Percentiles rank a stretch among this genome's conserved stretches.
These are phyloP conservation scores for Fratercula arctica DNA, from an alignment of 2,797 vertebrate genomes.

Conservation along the genomic window DNA sequence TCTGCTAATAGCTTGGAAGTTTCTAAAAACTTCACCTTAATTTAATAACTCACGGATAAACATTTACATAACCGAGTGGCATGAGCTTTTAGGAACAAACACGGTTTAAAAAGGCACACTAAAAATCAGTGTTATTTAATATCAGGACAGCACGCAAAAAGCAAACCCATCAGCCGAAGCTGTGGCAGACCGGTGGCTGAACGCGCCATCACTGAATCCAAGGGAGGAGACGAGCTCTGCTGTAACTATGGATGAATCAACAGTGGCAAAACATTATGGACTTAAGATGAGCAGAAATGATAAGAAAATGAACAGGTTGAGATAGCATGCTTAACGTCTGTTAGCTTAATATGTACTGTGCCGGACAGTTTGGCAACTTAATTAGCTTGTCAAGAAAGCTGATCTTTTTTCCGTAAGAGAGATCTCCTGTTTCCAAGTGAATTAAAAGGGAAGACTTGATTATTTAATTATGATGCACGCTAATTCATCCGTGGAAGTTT, in stretches of 20 bases:
- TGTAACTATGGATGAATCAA: conserved; percentile 73
- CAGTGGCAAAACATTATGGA: conserved; percentile 74
- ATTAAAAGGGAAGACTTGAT: conserved; percentile 87
- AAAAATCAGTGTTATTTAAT: neutral
- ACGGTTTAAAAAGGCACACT: neutral
- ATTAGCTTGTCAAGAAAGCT: conserved; percentile 81
- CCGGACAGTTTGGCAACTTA: conserved; percentile 77
- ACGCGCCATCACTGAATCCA: neutral
- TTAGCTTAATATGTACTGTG: conserved; percentile 48
- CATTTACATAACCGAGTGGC: neutral
- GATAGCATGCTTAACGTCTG: conserved; percentile 61
- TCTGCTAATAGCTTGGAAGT: neutral
- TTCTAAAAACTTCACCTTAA: neutral
- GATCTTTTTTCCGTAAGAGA: conserved; percentile 79
- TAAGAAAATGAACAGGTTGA: conserved; percentile 72
- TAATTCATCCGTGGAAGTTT: conserved; percentile 85
- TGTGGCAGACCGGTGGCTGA: neutral
- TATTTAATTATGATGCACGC: conserved; percentile 96
- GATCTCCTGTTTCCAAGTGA: conserved; percentile 84
- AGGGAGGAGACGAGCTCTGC: neutral
- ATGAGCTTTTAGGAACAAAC: neutral
- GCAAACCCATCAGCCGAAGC: neutral
- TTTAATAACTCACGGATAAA: neutral
- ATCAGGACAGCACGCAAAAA: no score
- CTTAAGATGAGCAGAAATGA: conserved; percentile 76